Conservation (phyloP, 2,888 invertebrate species). For the Microchrysa polita region DNA sequence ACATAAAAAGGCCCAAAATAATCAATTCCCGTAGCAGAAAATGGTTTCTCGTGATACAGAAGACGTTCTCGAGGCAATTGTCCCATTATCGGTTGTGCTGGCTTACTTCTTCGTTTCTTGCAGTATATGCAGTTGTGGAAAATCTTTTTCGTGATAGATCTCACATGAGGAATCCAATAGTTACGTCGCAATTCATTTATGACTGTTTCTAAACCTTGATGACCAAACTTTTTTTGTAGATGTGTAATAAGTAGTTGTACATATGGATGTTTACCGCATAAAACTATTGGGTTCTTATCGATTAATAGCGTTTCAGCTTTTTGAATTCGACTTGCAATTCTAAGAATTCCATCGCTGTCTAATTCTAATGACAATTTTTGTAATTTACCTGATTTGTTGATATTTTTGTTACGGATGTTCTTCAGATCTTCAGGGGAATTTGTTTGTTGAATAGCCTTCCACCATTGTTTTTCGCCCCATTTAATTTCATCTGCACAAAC, state of each 20-base stretch:
- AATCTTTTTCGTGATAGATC: conserved; percentile 31
- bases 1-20: background rate
- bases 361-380: conserved; percentile 17
- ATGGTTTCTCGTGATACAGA: conserved; percentile 48
- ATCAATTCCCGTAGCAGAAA: conserved; percentile 51
- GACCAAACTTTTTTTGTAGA: background rate
- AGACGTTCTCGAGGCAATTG: conserved; percentile 52
- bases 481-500: background rate
- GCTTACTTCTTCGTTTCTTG: conserved; percentile 40
- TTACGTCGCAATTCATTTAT: conserved; percentile 25
- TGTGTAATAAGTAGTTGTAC: conserved; percentile 11
- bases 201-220: background rate
- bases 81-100: conserved; percentile 52
- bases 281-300: conserved; percentile 36
- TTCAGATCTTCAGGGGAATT: background rate
- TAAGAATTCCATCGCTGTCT: conserved; percentile 19
- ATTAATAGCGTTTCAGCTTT: background rate
- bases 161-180: conserved; percentile 44
- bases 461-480: conserved; percentile 33
- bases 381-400: background rate
- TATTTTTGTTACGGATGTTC: conserved; percentile 11
- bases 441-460: conserved; percentile 4
- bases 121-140: conserved; percentile 41
- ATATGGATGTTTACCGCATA: conserved; percentile 37
- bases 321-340: conserved; percentile 8